phyloP scores from a whole-genome alignment of 2,888 invertebrate species.

The Dioctria rufipes region DNA sequence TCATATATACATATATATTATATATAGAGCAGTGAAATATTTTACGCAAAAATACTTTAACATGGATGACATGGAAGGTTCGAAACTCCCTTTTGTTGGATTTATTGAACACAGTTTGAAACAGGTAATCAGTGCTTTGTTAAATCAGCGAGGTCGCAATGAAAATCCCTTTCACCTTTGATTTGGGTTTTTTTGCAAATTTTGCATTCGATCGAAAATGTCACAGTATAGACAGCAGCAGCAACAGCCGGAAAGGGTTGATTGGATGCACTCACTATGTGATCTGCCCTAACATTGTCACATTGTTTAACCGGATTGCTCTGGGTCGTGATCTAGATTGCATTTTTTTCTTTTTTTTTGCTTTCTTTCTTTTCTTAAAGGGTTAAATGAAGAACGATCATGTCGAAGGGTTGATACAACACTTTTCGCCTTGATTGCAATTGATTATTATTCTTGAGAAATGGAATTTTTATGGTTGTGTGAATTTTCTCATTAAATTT shows the following conservation, averaged over 20 bases:
- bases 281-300: conserved; percentile 57
- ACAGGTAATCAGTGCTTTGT: conserved; percentile 57
- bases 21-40: background rate
- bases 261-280: conserved; percentile 28
- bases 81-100: conserved; percentile 46
- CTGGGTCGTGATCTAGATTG: conserved; percentile 55
- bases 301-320: conserved; percentile 57
- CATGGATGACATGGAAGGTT: conserved; percentile 35
- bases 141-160: background rate
- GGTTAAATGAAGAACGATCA: background rate
- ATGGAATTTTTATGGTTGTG: conserved; percentile 58
- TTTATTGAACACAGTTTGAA: conserved; percentile 55
- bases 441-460: conserved; percentile 55
- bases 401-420: conserved; percentile 51
- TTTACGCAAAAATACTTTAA: conserved; percentile 44
- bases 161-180: conserved; percentile 39
- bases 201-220: conserved; percentile 51
- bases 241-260: conserved; percentile 13
- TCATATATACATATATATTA: too few species aligned
- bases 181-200: conserved; percentile 44
- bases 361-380: background rate
- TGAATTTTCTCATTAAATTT: conserved; percentile 60
- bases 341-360: conserved; percentile 24
- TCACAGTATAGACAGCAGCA: conserved; percentile 22
- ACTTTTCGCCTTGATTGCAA: conserved; percentile 52